Conservation (phyloP, 1,140 invertebrate species). For the Plectrocnemia conspersa region DNA sequence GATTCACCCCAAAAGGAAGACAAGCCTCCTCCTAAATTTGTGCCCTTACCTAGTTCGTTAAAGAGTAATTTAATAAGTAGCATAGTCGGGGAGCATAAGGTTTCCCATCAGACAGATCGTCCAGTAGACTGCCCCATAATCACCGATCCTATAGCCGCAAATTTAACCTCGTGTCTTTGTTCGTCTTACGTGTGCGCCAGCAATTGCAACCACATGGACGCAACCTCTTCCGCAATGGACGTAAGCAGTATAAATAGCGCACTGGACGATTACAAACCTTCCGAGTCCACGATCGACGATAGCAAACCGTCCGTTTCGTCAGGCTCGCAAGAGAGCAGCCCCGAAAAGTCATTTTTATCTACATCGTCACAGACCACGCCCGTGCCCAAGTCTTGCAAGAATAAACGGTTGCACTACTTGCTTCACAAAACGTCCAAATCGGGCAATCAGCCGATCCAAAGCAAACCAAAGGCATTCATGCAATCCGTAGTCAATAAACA, state of each 20-base stretch:
- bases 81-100: conserved; percentile 18
- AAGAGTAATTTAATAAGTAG: conserved; percentile 33
- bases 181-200: conserved; percentile 36
- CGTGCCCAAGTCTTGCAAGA: conserved; percentile 49
- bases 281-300: too few species aligned
- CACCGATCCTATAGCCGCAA: conserved; percentile 46
- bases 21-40: conserved; percentile 28
- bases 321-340: too few species aligned
- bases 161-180: conserved; percentile 46
- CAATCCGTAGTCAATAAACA: conserved; percentile 51
- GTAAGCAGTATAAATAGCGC: not conserved
- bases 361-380: not conserved
- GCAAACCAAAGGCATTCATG: conserved; percentile 50
- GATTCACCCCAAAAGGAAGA: conserved; percentile 17
- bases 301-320: too few species aligned
- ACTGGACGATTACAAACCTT: too few species aligned
- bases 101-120: conserved; percentile 3
- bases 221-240: not conserved
- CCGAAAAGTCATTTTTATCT: too few species aligned
- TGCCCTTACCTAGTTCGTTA: conserved; percentile 31
- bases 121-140: conserved; percentile 20
- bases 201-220: conserved; percentile 18
- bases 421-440: conserved; percentile 52
- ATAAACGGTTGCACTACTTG: conserved; percentile 49
- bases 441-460: conserved; percentile 48